Base-by-base conservation (phyloP, 2,888 invertebrate species). In the Erynnis tages region DNA sequence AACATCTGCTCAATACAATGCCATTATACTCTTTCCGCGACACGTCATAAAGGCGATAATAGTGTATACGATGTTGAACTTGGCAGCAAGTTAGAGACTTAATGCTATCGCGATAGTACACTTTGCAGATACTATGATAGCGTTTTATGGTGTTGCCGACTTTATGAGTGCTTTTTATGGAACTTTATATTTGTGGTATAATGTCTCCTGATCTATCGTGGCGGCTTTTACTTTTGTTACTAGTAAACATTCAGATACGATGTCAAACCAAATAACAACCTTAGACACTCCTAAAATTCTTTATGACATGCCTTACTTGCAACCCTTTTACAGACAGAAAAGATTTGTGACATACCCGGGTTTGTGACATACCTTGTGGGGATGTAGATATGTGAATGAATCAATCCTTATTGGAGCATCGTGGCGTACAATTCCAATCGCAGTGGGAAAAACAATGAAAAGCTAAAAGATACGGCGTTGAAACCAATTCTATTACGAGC, bases 1-100 rank as follows among this genome's bases (percentile, higher is more conserved):
- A 44, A 43, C 50, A 44, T 50, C 43, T 37, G 43, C 16, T 44
- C 43, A 13, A 52, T 44, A 35, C 50, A 29, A 19, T 27, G 50
- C 21, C 44, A 37, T 52, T 44, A 23, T 52, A 44, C 37, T 35
- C 44, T 30, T 16, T 44, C 27, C 8, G 21, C 11, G 4, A 16
- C 19, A 37, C 43, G 6, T 19, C 1, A 37, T 50, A 50, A 11
- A 43, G 27, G 21, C 50, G 8, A 43, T 11, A 50, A 27, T 43
- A 21, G 50, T 50, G 43, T 29, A 43, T 25, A 50, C 19, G 5
- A 11, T 5, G 11, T 25, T n/a, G 11, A 41, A 40, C 50, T 35
- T 40, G 43, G 43, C 43, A 49, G 30, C 40, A 35, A 35, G 25
- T 50, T 43, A 34, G 41, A 19, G 41, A 50, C 49, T 43, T 43